Base-by-base conservation (phyloP, 2,888 invertebrate genomes). In the Noctua janthe region DNA sequence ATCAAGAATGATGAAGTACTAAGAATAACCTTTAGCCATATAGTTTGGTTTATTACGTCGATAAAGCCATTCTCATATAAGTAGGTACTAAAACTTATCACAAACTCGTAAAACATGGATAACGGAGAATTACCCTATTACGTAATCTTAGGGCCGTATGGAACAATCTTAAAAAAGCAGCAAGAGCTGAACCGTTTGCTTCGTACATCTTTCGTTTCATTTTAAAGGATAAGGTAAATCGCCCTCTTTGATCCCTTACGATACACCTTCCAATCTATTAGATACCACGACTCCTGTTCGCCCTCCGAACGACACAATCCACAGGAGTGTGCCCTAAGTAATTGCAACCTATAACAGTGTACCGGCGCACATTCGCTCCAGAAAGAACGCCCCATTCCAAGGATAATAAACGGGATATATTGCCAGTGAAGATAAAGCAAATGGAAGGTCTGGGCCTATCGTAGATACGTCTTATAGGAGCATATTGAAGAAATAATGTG, bases 271-370 rank as follows among this genome's bases (percentile, higher is more conserved):
- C 73, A 23, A 62, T 66, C n/a, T 62, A 39, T n/a, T 39, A n/a
- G 47, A 20, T 29, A 69, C 49, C 67, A 23, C 49, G 13, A n/a
- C 64, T 29, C 56, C 74, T 81, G 74, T 35, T 35, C 43, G 49
- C 71, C 62, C 51, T 2, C 47, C 35, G 0, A 20, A 54, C 74
- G 54, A 87, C 88, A 81, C 88, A 78, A 88, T 85, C 85, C 76
- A 39, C 67, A 64, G 20, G 71, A 88, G 76, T 70, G 82, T 81
- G 47, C 23, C 82, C 81, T 86, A 88, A 86, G 85, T 86, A 86
- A 86, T 86, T 88, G 88, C 88, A 78, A 70, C 73, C 82, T 76
- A 88, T 88, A 86, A 86, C 85, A 78, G 62, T 88, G 88, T 88
- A 78, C 70, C 73, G 67, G 20, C 74, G 87, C 67, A 81, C 88